Evolutionary conservation across 1,140 invertebrate genomes (phyloP).

Genomic region (Scaptomyza pallida): DNA sequence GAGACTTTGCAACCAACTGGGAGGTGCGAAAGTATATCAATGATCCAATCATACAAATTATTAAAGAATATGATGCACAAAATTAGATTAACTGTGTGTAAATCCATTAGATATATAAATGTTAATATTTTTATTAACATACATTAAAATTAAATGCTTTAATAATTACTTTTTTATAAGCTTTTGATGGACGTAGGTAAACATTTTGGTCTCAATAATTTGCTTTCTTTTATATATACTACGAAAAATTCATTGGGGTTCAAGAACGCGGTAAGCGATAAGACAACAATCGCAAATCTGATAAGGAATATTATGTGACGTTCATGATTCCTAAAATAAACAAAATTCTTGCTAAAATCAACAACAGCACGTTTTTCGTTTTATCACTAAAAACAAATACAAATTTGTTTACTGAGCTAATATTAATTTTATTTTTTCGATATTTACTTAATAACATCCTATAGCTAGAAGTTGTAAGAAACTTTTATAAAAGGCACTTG

Average conservation of each 20-base stretch:
- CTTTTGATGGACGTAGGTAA: background rate
- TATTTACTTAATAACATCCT: too few relatives aligned
- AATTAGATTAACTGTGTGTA: too few relatives aligned
- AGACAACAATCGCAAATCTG: background rate
- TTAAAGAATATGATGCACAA: conserved; percentile 46
- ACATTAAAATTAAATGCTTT: too few relatives aligned
- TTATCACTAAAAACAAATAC: too few relatives aligned
- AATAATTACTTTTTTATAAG: too few relatives aligned
- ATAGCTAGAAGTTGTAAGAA: too few relatives aligned
- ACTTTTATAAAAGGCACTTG: too few relatives aligned
- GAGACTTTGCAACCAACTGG: conserved; percentile 85
- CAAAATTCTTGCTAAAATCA: conserved; percentile 1
- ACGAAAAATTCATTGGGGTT: background rate
- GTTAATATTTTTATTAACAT: too few relatives aligned
- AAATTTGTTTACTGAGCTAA: too few relatives aligned
- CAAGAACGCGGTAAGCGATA: background rate
- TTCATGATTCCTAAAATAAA: background rate
- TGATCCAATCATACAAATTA: conserved; percentile 65
- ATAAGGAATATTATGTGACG: conserved; percentile 8
- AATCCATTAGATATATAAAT: too few relatives aligned
- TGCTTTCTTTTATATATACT: background rate
- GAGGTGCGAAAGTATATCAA: conserved; percentile 55
- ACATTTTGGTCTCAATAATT: background rate
- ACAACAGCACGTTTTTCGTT: background rate
- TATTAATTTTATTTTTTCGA: too few relatives aligned